A percentile compares a stretch with the other conserved stretches of the same genome.
phyloP scores from a whole-genome alignment of 2,888 invertebrate species.

The Blastobasis lacticolella region DNA sequence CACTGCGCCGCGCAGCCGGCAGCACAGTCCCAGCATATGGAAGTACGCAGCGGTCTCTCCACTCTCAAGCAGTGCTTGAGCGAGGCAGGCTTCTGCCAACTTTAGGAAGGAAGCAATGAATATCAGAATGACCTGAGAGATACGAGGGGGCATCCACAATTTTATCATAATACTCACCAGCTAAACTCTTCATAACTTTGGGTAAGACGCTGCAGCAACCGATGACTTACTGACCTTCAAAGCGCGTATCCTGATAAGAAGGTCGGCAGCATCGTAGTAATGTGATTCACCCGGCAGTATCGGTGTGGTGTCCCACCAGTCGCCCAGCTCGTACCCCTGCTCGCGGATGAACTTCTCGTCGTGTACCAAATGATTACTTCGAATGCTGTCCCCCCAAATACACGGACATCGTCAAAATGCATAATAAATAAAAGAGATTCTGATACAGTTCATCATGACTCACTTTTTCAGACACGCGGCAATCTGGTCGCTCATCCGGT shows the following conservation, averaged over 20 bases:
- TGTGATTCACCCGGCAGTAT: conserved; percentile 38
- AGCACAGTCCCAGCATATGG: conserved; percentile 49
- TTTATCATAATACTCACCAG: conserved; percentile 11
- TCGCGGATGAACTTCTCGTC: conserved; percentile 23
- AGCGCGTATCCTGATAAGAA: conserved; percentile 49
- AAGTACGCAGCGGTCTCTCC: conserved; percentile 44
- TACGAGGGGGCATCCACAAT: conserved; percentile 8
- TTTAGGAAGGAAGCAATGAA: conserved; percentile 10
- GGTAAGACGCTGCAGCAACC: background rate
- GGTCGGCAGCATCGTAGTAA: conserved; percentile 52
- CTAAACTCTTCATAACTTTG: background rate
- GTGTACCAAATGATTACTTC: conserved; percentile 15
- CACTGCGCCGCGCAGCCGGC: conserved; percentile 40
- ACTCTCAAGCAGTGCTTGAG: conserved; percentile 31
- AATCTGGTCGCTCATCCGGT: conserved; percentile 39
- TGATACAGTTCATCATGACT: conserved; percentile 6
- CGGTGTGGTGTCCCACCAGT: conserved; percentile 60
- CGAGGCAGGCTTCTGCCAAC: conserved; percentile 55
- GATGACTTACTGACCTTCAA: conserved; percentile 24
- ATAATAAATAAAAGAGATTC: background rate
- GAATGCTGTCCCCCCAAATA: conserved; percentile 13
- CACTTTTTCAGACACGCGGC: conserved; percentile 32
- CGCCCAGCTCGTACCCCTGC: conserved; percentile 58
- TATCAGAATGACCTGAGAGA: too few species aligned
- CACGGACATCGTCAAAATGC: too few species aligned